Evolutionary conservation across 2,888 invertebrate species (phyloP).

Genomic region (Biston betularia): DNA sequence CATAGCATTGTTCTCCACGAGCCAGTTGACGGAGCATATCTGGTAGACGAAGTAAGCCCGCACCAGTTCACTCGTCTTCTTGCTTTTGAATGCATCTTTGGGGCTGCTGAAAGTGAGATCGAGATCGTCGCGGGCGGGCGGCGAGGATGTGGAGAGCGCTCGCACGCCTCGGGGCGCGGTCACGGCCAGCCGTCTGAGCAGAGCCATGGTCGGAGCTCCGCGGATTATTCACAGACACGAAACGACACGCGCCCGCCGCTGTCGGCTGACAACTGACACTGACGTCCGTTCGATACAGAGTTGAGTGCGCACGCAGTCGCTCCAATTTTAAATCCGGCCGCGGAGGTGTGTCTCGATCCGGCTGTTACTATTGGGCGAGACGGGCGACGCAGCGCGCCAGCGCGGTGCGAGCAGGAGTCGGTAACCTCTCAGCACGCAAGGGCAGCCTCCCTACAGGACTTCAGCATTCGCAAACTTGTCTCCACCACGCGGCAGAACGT

Average conservation of each 20-base stretch:
- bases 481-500: conserved; percentile 31
- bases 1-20: conserved; percentile 97
- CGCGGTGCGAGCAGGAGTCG: conserved; percentile 37
- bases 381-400: conserved; percentile 48
- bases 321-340: conserved; percentile 76
- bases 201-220: conserved; percentile 76
- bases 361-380: conserved; percentile 65
- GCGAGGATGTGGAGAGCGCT: conserved; percentile 62
- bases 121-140: conserved; percentile 87
- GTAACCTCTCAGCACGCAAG: conserved; percentile 47
- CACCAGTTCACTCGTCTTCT: conserved; percentile 96
- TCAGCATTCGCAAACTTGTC: conserved; percentile 28
- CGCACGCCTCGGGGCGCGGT: conserved; percentile 71
- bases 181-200: conserved; percentile 76
- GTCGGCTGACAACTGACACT: conserved; percentile 67
- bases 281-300: conserved; percentile 77
- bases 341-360: conserved; percentile 78
- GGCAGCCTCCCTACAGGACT: conserved; percentile 32
- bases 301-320: conserved; percentile 77
- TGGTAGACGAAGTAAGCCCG: conserved; percentile 97
- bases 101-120: conserved; percentile 96
- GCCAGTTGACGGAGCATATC: conserved; percentile 93
- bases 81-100: conserved; percentile 97
- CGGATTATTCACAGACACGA: conserved; percentile 52
- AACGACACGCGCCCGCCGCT: conserved; percentile 70